phyloP scores from a whole-genome alignment of 1,140 invertebrate species.

The Musca vetustissima region DNA sequence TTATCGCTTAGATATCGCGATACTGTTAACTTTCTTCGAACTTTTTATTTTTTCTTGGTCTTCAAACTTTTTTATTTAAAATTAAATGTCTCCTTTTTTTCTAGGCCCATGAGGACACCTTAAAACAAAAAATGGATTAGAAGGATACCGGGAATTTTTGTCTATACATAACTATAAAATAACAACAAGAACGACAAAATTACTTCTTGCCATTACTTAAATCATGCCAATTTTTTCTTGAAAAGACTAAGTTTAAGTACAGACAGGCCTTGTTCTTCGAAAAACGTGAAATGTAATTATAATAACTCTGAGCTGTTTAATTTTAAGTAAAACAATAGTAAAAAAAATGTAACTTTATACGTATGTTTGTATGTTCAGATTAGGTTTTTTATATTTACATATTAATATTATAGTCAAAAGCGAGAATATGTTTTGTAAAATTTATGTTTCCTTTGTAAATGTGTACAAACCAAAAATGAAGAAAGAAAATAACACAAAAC shows the following conservation, averaged over 20 bases:
- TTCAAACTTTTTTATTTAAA: no score
- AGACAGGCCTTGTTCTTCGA: slow-evolving; percentile 10
- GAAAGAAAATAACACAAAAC: no score
- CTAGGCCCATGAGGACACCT: slow-evolving; percentile 16
- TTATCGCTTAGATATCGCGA: no score
- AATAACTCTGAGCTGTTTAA: slow-evolving; percentile 9
- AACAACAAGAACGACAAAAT: background rate
- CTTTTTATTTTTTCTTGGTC: background rate
- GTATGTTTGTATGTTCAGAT: slow-evolving; percentile 4
- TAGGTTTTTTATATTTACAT: slow-evolving; percentile 19
- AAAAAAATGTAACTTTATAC: background rate
- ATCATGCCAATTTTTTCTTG: slow-evolving; percentile 19
- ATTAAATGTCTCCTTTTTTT: background rate
- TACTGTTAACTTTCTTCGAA: background rate
- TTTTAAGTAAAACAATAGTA: background rate
- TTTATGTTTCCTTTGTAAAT: background rate
- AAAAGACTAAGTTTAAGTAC: slow-evolving; percentile 17
- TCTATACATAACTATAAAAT: background rate
- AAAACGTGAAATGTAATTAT: slow-evolving; percentile 25
- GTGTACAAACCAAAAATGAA: no score
- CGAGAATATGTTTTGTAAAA: background rate
- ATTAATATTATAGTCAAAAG: background rate
- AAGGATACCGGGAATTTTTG: background rate
- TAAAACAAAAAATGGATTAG: slow-evolving; percentile 24
- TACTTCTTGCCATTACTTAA: slow-evolving; percentile 24